Base-by-base conservation (phyloP, 2,113 vertebrate genomes). In the Phycodurus eques region DNA sequence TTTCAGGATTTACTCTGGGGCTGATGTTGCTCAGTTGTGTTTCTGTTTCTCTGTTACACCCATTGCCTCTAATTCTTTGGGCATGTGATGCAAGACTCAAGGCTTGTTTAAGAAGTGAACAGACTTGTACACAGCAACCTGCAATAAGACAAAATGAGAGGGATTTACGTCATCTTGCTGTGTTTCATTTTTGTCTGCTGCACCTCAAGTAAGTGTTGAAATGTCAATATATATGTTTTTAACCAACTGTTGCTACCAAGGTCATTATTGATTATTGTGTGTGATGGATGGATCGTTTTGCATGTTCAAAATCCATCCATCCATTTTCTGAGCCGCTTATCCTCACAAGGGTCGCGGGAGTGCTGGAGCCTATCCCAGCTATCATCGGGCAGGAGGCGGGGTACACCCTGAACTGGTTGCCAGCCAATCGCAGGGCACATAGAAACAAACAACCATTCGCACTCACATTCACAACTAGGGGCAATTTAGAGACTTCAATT, bases 21-120 rank as follows among this genome's bases (percentile, higher is more conserved):
- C 65, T 53, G 88, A 70, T 59, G 77, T 90, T 88, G 66, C 79
- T 60, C 85, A 89, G 87, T 42, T 75, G 63, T 57, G 67, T 83
- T 81, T 75, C 46, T 70, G 7, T 76, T 80, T 72, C 68, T 68
- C 64, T 49, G 33, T 63, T 74, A 17, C 61, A 19, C 67, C 56
- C 67, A 75, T 71, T 63, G 64, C 68, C 66, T 82, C 8, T 68
- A 51, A 83, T 69, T 14, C 68, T 84, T 31, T 17, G 22, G 44
- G 64, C 67, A 82, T 49, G 71, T 63, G 22, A 15, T 70, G 53
- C 64, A 61, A 69, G 71, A 75, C 65, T 59, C 46, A 13, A 31
- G 22, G 47, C 46, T 78, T 68, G 42, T 43, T 22, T 12, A 27
- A 44, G 14, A 54, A 14, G 19, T 72, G 65, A 63, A 22, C 61